A percentile compares a stretch with the other conserved stretches of the same genome.
Conservation (phyloP, 2,113 vertebrate genomes). For the Thalassarche chlororhynchos region DNA sequence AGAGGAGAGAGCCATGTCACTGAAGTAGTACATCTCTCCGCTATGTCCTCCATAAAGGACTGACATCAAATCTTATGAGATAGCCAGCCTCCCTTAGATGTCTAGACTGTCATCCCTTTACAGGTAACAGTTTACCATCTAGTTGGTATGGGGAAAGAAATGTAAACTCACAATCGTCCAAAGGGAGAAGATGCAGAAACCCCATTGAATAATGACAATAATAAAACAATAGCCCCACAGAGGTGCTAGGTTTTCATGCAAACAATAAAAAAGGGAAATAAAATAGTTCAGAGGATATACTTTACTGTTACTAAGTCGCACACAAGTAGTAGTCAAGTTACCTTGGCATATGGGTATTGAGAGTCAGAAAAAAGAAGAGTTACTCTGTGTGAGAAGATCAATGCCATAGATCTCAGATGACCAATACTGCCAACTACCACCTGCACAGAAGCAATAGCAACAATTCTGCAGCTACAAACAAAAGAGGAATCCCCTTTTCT, state of each 20-base stretch:
- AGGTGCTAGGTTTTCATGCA: neutral
- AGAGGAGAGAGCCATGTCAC: neutral
- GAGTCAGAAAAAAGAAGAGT: neutral
- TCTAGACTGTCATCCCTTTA: neutral
- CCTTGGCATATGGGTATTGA: neutral
- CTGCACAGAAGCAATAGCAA: neutral
- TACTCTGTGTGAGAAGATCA: neutral
- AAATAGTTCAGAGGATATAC: neutral
- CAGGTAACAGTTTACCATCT: neutral
- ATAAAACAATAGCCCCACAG: neutral
- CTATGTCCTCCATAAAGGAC: neutral
- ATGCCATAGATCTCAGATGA: neutral
- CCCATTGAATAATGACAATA: neutral
- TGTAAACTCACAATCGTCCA: neutral
- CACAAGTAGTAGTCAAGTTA: neutral
- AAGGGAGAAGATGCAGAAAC: neutral
- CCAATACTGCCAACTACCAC: neutral
- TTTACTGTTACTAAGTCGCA: neutral
- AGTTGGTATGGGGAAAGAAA: neutral
- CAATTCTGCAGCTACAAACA: neutral
- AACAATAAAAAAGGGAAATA: neutral
- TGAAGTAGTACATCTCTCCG: neutral
- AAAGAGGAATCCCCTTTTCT: neutral
- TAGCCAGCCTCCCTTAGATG: neutral
- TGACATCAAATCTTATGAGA: neutral